A percentile compares a stretch with the other conserved stretches of the same genome.
phyloP scores from a whole-genome alignment of 2,888 invertebrate genomes.

The Andrena dorsata region DNA sequence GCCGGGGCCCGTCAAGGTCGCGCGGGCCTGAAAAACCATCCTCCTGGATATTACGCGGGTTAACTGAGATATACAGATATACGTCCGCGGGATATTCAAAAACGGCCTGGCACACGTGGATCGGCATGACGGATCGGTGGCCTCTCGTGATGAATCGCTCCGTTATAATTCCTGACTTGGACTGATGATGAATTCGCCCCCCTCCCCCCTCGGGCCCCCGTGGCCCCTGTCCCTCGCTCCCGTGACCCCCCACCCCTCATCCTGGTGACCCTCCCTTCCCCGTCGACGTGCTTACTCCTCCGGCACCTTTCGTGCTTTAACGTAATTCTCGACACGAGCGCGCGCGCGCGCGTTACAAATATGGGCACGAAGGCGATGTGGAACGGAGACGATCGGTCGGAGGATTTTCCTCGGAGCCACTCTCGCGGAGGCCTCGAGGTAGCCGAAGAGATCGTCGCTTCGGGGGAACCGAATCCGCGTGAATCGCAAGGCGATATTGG shows the following conservation, averaged over 20 bases:
- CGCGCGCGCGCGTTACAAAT: conserved; percentile 47
- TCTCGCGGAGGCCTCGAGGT: not conserved
- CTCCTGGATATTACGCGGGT: conserved; percentile 68
- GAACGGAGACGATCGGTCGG: not conserved
- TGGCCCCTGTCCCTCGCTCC: conserved; percentile 32
- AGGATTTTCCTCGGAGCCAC: not conserved
- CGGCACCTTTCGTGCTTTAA: conserved; percentile 69
- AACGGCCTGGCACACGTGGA: conserved; percentile 77
- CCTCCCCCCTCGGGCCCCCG: conserved; percentile 48
- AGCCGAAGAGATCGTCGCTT: not conserved
- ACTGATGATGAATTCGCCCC: conserved; percentile 83
- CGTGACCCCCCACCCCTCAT: conserved; percentile 55
- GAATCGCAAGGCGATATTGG: not conserved
- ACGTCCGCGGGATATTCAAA: conserved; percentile 75
- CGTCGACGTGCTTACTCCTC: conserved; percentile 23
- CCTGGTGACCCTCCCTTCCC: conserved; percentile 47
- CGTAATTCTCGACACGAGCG: conserved; percentile 68
- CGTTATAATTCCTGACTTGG: conserved; percentile 83
- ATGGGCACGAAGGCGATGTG: conserved; percentile 9
- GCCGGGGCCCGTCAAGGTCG: conserved; percentile 61
- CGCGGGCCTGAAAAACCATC: conserved; percentile 53
- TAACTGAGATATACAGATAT: conserved; percentile 70
- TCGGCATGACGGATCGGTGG: conserved; percentile 83
- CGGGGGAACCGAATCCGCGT: not conserved
- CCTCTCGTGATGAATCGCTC: conserved; percentile 83